These are phyloP conservation scores for Neosilurus hyrtlii DNA, from an alignment of 2,797 vertebrate genomes.

Conservation along the genomic window DNA sequence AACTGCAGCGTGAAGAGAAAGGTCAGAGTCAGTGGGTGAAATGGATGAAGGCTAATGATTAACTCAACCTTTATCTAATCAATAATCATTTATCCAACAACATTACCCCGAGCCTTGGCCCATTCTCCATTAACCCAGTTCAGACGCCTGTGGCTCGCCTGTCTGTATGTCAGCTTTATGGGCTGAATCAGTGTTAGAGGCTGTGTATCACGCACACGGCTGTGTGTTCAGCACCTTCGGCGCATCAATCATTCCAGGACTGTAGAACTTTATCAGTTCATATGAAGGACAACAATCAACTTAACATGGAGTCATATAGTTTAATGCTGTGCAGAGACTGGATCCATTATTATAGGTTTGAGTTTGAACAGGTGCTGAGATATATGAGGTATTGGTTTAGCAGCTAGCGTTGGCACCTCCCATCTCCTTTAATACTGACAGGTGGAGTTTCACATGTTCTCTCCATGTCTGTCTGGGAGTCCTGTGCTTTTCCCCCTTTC, in stretches of 20 bases:
- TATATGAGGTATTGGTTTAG: neutral
- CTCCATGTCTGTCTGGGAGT: neutral
- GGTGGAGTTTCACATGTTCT: neutral
- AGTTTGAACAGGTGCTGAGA: neutral
- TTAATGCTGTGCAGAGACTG: neutral
- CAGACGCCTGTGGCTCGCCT: slow-evolving; percentile 69
- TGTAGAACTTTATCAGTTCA: slow-evolving; percentile 14
- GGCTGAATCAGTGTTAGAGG: slow-evolving; percentile 69
- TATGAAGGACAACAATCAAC: slow-evolving; percentile 32
- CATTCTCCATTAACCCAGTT: slow-evolving; percentile 77
- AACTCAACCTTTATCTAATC: slow-evolving; percentile 86
- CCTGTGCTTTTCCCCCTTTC: neutral
- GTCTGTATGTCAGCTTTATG: slow-evolving; percentile 78
- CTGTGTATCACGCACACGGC: slow-evolving; percentile 26
- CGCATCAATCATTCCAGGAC: slow-evolving; percentile 19
- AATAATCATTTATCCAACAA: slow-evolving; percentile 85
- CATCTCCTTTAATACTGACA: neutral
- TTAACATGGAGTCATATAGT: slow-evolving; percentile 4
- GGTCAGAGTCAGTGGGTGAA: slow-evolving; percentile 79
- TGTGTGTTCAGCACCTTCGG: slow-evolving; percentile 49
- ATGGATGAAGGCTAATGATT: slow-evolving; percentile 85
- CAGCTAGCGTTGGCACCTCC: neutral
- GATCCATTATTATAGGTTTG: neutral
- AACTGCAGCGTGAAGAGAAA: slow-evolving; percentile 74
- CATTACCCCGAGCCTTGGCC: slow-evolving; percentile 75